Base-by-base conservation (phyloP, 2,797 vertebrate species). In the Hippopotamyrus pictus region DNA sequence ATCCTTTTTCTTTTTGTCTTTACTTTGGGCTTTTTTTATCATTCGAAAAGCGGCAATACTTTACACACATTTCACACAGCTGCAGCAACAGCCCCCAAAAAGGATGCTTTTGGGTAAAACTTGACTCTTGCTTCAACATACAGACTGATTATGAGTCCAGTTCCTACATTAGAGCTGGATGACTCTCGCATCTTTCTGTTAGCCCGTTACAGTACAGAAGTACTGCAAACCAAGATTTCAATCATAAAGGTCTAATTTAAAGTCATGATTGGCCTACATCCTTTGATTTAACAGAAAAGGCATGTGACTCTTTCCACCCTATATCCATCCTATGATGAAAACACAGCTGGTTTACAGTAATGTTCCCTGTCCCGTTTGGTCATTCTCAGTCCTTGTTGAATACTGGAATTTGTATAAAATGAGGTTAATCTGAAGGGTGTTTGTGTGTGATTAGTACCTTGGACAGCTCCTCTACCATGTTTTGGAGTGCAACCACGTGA, bases 381-480 rank as follows among this genome's bases (percentile, higher is more conserved):
- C 14, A 54, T 17, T 25, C 51, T 29, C 51, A 33, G 25, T 29
- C 53, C 59, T 29, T 69, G 86, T 88, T 65, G 41, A 44, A 79
- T 37, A 88, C 19, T 87, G 90, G 54, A 69, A 84, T 54, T 37
- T 89, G 65, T 41, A 76, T 89, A 65, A 88, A 88, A 51, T 87
- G 29, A 69, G 86, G 89, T 19, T 53, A 54, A 65, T 59, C 88
- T 87, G 87, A 87, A 29, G 12, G 86, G 90, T 73, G 89, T 59
- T 9, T 83, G 50, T 79, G 25, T 69, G 76, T 89, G 89, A 93
- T 93, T 92, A 93, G 93, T 92, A 93, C 93, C 93, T 90, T 93
- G 93, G 93, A 93, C 90, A 93, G 93, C 91, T 89, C 89, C 37
- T 29, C 48, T 8, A 22, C 41, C 41, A 14, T 82, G 8, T 82